Conservation (phyloP, 2,113 vertebrate genomes). For the Engystomops pustulosus region DNA sequence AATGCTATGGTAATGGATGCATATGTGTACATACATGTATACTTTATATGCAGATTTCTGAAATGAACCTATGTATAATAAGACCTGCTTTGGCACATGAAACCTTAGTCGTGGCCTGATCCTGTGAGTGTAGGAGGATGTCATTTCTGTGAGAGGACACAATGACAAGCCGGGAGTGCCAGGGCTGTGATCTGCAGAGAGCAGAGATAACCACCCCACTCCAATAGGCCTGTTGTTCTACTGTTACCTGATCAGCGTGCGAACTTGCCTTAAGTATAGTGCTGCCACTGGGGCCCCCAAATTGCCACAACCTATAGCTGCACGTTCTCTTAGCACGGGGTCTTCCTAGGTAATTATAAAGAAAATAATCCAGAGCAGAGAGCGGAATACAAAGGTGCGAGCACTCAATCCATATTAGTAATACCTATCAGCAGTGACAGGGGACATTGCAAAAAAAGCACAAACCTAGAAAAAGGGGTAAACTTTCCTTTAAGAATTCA, state of each 20-base stretch:
- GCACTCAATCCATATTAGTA: slow-evolving; percentile 29
- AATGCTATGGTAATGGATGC: too few relatives aligned
- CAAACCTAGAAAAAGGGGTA: neutral
- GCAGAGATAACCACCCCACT: slow-evolving; percentile 88
- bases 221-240: slow-evolving; percentile 90
- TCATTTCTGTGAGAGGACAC: slow-evolving; percentile 77
- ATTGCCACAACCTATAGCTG: slow-evolving; percentile 61
- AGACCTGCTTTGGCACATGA: slow-evolving; percentile 70
- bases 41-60: slow-evolving; percentile 16
- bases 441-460: neutral
- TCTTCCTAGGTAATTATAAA: slow-evolving; percentile 47
- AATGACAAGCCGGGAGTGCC: slow-evolving; percentile 73
- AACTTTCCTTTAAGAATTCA: neutral
- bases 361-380: slow-evolving; percentile 25
- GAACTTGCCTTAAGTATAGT: slow-evolving; percentile 88
- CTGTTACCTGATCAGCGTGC: slow-evolving; percentile 87
- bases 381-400: slow-evolving; percentile 32
- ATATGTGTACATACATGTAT: slow-evolving; percentile 20
- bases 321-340: slow-evolving; percentile 27
- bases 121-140: slow-evolving; percentile 79
- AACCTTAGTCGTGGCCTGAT: slow-evolving; percentile 82
- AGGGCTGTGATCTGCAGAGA: slow-evolving; percentile 86
- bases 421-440: slow-evolving; percentile 3
- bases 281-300: slow-evolving; percentile 72
- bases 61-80: slow-evolving; percentile 1